Conservation (phyloP, 64 coral and sea anemone species). For the Actinia tenebrosa region DNA sequence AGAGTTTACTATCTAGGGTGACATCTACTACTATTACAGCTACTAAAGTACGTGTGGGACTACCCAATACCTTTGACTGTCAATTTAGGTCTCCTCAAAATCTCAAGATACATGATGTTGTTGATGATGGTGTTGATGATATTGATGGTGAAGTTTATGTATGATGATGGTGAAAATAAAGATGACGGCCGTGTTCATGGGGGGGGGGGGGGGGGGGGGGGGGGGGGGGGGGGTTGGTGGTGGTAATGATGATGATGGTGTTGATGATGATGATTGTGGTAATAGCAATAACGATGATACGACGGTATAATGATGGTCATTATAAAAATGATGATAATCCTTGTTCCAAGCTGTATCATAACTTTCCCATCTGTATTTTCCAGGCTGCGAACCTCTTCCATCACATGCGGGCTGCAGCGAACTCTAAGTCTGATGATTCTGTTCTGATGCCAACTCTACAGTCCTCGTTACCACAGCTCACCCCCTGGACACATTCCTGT, state of each 20-base stretch:
- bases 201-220: no score
- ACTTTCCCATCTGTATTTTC: background rate
- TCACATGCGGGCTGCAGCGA: background rate
- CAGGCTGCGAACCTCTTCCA: background rate
- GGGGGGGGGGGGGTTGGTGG: background rate
- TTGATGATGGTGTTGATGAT: background rate
- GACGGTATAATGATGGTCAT: background rate
- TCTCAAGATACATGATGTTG: background rate
- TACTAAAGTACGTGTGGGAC: slow-evolving; percentile 30
- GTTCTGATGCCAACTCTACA: background rate
- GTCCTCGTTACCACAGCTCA: slow-evolving; percentile 26
- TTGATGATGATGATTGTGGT: background rate
- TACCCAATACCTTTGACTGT: no score
- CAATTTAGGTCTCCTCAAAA: no score
- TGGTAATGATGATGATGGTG: background rate
- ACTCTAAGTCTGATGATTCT: background rate
- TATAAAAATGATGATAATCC: background rate
- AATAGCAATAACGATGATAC: background rate
- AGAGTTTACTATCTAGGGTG: slow-evolving; percentile 44
- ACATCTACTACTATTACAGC: slow-evolving; percentile 49
- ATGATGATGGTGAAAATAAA: background rate
- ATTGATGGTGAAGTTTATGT: background rate
- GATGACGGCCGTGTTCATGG: no score
- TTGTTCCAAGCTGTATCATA: no score
- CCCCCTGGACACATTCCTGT: slow-evolving; percentile 70